Evolutionary conservation across 1,140 invertebrate species (phyloP).

Genomic region (Drosophila baimaii): DNA sequence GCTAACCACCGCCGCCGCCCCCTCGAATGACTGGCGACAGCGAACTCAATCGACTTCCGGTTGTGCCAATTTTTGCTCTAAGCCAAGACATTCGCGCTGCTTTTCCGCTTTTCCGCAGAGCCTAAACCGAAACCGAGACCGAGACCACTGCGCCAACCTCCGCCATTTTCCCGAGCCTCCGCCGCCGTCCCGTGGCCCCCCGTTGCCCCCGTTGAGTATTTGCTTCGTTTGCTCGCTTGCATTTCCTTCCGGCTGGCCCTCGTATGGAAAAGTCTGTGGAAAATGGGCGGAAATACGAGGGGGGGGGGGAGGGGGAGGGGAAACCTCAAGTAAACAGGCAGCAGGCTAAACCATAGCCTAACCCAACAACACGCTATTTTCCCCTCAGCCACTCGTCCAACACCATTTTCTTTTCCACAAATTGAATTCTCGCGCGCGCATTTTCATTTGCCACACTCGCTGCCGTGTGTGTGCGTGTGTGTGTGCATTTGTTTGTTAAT

Average conservation of each 20-base stretch:
- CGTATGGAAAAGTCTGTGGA: slow-evolving; percentile 29
- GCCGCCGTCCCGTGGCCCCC: neutral
- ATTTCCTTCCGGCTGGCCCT: slow-evolving; percentile 72
- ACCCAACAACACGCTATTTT: slow-evolving; percentile 24
- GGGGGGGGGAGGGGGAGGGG: neutral
- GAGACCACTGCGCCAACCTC: neutral
- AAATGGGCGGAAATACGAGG: slow-evolving; percentile 3
- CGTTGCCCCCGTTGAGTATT: slow-evolving; percentile 35
- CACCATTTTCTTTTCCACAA: slow-evolving; percentile 65
- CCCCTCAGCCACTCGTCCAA: slow-evolving; percentile 14
- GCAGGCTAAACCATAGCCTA: slow-evolving; percentile 41
- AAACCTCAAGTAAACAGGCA: slow-evolving; percentile 79
- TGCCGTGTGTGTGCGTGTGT: slow-evolving; percentile 25
- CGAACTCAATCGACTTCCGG: slow-evolving; percentile 64
- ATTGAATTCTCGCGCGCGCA: slow-evolving; percentile 76
- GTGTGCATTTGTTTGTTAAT: slow-evolving; percentile 71
- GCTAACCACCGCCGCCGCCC: neutral
- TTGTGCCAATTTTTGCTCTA: slow-evolving; percentile 69
- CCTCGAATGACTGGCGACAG: slow-evolving; percentile 33
- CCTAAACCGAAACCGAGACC: slow-evolving; percentile 4
- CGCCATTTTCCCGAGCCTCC: neutral
- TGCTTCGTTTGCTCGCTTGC: slow-evolving; percentile 77
- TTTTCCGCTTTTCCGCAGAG: slow-evolving; percentile 12
- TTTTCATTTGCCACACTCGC: slow-evolving; percentile 54
- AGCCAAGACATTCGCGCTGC: slow-evolving; percentile 38